Conservation (phyloP, 2,113 vertebrate genomes). For the Dissostichus mawsoni region DNA sequence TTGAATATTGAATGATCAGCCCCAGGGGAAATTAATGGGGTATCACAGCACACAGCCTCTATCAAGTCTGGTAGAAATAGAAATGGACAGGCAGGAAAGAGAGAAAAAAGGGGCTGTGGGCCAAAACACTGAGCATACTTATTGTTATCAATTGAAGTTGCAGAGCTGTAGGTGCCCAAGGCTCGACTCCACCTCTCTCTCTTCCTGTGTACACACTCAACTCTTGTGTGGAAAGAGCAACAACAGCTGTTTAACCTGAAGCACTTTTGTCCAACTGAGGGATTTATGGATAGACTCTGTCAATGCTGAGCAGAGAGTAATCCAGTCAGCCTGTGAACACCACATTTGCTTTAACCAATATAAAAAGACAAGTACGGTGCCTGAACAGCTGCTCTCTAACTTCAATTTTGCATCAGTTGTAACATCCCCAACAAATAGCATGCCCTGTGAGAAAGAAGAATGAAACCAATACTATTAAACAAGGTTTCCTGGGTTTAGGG, state of each 20-base stretch:
- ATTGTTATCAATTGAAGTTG: constrained; percentile 69
- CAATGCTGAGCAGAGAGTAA: constrained; percentile 35
- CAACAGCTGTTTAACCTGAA: constrained; percentile 78
- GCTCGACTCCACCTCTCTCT: constrained; percentile 46
- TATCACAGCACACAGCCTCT: constrained; percentile 66
- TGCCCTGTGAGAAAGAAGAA: constrained; percentile 45
- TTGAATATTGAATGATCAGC: constrained; percentile 82
- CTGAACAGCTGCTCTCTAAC: constrained; percentile 56
- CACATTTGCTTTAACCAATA: constrained; percentile 22
- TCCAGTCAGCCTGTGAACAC: constrained; percentile 11
- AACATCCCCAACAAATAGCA: constrained; percentile 46
- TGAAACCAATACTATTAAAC: constrained; percentile 48
- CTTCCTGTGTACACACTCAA: constrained; percentile 68
- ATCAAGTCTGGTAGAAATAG: constrained; percentile 70
- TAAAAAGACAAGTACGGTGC: constrained; percentile 26
- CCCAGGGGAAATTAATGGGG: constrained; percentile 81
- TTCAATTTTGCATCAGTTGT: constrained; percentile 51
- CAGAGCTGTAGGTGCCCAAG: constrained; percentile 57
- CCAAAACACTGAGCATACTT: constrained; percentile 45
- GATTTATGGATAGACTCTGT: constrained; percentile 69
- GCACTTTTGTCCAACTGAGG: constrained; percentile 66
- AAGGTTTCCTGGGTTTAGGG: constrained; percentile 18
- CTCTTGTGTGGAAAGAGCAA: constrained; percentile 59
- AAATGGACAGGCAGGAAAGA: constrained; percentile 67
- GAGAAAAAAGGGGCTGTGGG: constrained; percentile 30